A percentile compares a stretch with the other conserved stretches of the same genome.
Conservation (phyloP, 2,113 vertebrate genomes). For the Lutjanus erythropterus region DNA sequence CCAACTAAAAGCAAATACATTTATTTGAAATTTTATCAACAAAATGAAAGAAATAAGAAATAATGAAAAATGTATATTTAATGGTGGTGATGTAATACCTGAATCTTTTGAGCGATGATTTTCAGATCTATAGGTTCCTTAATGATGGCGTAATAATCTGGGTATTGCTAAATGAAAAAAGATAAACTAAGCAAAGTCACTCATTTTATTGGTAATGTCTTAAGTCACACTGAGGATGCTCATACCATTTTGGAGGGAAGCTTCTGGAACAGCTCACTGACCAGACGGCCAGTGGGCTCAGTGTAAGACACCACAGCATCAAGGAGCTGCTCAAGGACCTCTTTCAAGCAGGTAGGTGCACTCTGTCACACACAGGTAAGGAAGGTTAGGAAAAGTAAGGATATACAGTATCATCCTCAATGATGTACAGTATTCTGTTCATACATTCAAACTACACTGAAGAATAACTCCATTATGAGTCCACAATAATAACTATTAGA, state of each 20-base stretch:
- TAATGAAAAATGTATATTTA: background rate
- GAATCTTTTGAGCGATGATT: conserved; percentile 96
- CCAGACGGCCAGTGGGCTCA: conserved; percentile 92
- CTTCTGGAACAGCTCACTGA: conserved; percentile 99
- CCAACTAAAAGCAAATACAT: conserved; percentile 83
- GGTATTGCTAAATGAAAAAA: conserved; percentile 92
- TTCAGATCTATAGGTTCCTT: conserved; percentile 99
- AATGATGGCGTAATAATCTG: conserved; percentile 99
- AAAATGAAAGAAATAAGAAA: too few relatives aligned
- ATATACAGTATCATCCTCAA: background rate
- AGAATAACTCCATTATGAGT: background rate
- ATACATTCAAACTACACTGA: background rate
- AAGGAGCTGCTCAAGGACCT: conserved; percentile 95
- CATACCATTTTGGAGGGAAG: conserved; percentile 98
- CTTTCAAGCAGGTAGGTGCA: conserved; percentile 91
- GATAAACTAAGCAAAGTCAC: conserved; percentile 9
- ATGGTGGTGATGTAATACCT: conserved; percentile 82
- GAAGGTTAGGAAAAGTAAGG: background rate
- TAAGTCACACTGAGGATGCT: conserved; percentile 8
- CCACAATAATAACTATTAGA: too few relatives aligned
- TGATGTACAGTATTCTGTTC: background rate
- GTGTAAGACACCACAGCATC: conserved; percentile 92
- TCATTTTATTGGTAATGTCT: background rate
- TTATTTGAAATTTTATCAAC: background rate
- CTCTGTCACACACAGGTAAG: conserved; percentile 78